Evolutionary conservation across 2,113 vertebrate species (phyloP).

Genomic region (Siphamia tubifer): DNA sequence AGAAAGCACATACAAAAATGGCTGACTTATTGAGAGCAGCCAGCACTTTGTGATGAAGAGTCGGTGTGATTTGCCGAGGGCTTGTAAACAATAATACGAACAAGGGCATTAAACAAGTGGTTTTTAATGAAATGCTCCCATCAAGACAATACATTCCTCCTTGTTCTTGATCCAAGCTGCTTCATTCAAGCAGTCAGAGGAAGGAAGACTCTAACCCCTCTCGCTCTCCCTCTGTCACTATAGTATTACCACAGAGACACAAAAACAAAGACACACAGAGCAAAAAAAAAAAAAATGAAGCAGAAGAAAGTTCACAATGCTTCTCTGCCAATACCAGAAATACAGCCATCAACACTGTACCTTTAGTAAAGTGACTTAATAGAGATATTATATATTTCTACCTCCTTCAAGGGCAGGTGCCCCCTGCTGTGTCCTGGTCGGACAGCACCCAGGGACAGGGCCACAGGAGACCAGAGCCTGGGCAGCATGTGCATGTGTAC

Average conservation of each 20-base stretch:
- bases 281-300: conserved; percentile 2
- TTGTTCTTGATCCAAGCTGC: conserved; percentile 37
- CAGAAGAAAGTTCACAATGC: not conserved
- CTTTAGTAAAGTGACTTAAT: conserved; percentile 42
- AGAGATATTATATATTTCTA: conserved; percentile 62
- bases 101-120: conserved; percentile 65
- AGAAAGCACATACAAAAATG: conserved; percentile 58
- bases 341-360: not conserved
- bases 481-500: conserved; percentile 11
- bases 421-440: conserved; percentile 64
- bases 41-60: conserved; percentile 56
- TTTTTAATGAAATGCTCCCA: conserved; percentile 65
- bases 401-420: conserved; percentile 58
- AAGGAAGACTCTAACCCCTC: conserved; percentile 11
- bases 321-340: not conserved
- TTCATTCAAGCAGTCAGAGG: conserved; percentile 44
- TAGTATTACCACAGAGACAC: conserved; percentile 21
- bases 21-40: conserved; percentile 61
- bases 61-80: conserved; percentile 51
- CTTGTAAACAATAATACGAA: conserved; percentile 63
- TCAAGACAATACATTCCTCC: conserved; percentile 49
- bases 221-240: conserved; percentile 15
- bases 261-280: conserved; percentile 4
- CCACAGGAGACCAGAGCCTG: conserved; percentile 39
- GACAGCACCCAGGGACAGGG: conserved; percentile 61